Base-by-base conservation (phyloP, 1,140 invertebrate genomes). In the Polypedilum pembai region DNA sequence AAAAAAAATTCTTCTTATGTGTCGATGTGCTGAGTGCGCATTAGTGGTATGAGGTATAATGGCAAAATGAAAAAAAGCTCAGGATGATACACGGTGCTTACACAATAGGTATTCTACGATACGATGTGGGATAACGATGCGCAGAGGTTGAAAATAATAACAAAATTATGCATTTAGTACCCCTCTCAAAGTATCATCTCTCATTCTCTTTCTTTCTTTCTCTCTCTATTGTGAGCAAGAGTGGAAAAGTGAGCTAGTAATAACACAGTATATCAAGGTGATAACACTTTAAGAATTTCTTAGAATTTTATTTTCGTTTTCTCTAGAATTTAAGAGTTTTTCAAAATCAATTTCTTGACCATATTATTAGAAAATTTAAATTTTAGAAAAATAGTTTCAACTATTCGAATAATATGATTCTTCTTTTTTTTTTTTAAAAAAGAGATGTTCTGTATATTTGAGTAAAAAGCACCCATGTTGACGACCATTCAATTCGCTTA, bases 161-260 rank as follows among this genome's bases (percentile, higher is more conserved):
- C 65, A 18, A 69, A 69, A 69, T 69, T 69, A 69, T 69, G 65
- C 65, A 69, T 69, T 69, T 69, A 69, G 65, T 69, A 21, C 20
- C 5, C 8, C 18, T 69, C 65, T 21, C 17, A n/a, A 69, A 18
- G 17, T 18, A 69, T 21, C 8, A 69, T 69, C 15, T 69, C 17
- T 8, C 20, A 20, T 12, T n/a, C 45, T 56, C 12, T 56, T 15
- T n/a, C 45, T 12, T n/a, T 56, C n/a, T n/a, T n/a, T n/a, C n/a
- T n/a, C 45, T 56, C 12, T 56, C 45, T 56, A 56, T 12, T 56
- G 45, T 56, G 45, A 10, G 18, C n/a, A 20, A 69, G 18, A 69
- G 65, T 20, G 18, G 17, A 69, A 18, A 69, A 18, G 15, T 20
- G 24, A 69, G 18, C n/a, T 56, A 56, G n/a, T 56, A 56, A 56